A percentile compares a stretch with the other conserved stretches of the same genome.
Evolutionary conservation across 2,113 vertebrate genomes (phyloP).

Genomic region (Zosterops borbonicus): DNA sequence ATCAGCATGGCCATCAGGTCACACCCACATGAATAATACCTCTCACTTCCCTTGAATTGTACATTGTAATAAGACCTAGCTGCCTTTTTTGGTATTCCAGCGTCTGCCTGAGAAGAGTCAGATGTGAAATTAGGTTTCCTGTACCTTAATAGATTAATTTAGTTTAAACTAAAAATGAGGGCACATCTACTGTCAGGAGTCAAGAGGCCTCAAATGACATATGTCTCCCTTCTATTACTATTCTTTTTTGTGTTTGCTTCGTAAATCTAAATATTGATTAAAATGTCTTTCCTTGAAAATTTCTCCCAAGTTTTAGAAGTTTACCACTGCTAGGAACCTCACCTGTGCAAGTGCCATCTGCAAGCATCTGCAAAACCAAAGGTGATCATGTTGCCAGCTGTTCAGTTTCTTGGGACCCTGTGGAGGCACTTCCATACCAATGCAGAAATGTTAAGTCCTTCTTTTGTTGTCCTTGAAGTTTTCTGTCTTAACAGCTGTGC

Average conservation of each 20-base stretch:
- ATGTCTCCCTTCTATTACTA: neutral
- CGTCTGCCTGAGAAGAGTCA: neutral
- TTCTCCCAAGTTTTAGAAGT: neutral
- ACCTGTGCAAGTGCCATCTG: no score
- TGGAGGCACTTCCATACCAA: neutral
- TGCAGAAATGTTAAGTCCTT: neutral
- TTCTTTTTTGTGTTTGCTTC: neutral
- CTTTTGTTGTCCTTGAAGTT: neutral
- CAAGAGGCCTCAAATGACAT: constrained; percentile 14
- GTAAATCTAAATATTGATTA: neutral
- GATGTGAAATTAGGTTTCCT: constrained; percentile 62
- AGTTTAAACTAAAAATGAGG: constrained; percentile 44
- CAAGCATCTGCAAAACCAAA: neutral
- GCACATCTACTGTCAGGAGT: neutral
- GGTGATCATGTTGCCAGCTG: neutral
- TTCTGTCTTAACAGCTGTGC: neutral
- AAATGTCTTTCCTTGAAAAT: neutral
- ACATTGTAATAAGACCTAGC: constrained; percentile 52
- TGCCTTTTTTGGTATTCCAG: constrained; percentile 59
- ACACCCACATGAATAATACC: constrained; percentile 70
- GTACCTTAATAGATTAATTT: constrained; percentile 57
- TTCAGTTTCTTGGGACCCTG: accelerated
- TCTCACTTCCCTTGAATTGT: constrained; percentile 66
- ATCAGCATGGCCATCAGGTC: constrained; percentile 51
- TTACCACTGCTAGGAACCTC: neutral